Conservation (phyloP, 2,113 vertebrate species). For the Nesogale talazaci region DNA sequence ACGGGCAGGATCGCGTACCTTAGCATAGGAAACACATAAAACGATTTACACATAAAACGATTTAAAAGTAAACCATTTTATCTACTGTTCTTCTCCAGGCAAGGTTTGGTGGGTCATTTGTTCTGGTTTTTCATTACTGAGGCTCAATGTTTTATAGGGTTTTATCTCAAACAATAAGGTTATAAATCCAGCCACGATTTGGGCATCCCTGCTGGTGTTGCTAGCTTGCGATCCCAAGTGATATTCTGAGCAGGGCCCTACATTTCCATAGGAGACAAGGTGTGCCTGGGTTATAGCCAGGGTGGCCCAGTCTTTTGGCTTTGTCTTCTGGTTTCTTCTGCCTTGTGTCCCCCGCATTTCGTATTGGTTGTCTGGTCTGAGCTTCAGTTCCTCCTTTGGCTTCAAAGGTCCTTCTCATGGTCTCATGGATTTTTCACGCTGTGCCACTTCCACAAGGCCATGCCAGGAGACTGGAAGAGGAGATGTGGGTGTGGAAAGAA, state of each 20-base stretch:
- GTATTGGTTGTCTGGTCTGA: background rate
- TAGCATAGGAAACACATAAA: background rate
- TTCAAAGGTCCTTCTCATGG: background rate
- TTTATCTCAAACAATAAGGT: background rate
- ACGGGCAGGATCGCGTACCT: background rate
- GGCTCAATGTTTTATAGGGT: background rate
- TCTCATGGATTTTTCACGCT: background rate
- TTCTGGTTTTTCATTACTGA: background rate
- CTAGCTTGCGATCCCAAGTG: background rate
- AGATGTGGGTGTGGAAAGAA: constrained; percentile 33
- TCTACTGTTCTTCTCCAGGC: background rate
- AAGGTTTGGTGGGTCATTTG: background rate
- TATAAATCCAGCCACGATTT: background rate
- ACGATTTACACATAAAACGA: background rate
- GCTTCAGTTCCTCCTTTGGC: background rate
- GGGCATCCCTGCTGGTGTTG: background rate
- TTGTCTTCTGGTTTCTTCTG: background rate
- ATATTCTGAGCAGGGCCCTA: constrained; percentile 8
- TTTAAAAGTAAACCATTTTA: background rate
- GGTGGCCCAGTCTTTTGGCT: background rate
- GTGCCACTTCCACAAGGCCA: background rate
- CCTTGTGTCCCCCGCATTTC: background rate
- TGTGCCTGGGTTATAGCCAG: background rate
- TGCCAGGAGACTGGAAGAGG: background rate
- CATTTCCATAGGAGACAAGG: background rate